A percentile compares a stretch with the other conserved stretches of the same genome.
These are phyloP conservation scores for Drosophila asahinai DNA, from an alignment of 1,140 invertebrate genomes.

Conservation along the genomic window DNA sequence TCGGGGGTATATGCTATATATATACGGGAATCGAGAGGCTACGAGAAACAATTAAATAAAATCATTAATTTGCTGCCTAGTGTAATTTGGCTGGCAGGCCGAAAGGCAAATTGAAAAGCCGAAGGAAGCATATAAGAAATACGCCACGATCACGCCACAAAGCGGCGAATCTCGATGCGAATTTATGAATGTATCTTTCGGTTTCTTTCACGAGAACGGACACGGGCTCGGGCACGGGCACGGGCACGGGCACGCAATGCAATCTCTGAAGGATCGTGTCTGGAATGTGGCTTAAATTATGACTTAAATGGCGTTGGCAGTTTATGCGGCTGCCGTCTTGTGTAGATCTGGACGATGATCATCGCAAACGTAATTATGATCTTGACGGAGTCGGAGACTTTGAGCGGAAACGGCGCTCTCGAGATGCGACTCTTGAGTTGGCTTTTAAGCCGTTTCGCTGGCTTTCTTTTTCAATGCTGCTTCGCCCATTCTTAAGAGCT, in stretches of 20 bases:
- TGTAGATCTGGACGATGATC: slow-evolving; percentile 34
- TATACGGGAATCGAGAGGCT: neutral
- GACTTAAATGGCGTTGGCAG: slow-evolving; percentile 83
- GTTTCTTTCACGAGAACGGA: slow-evolving; percentile 52
- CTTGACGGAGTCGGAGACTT: slow-evolving; percentile 7
- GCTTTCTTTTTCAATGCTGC: slow-evolving; percentile 74
- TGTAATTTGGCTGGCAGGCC: slow-evolving; percentile 20
- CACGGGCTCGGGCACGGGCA: slow-evolving; percentile 47
- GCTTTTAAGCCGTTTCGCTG: slow-evolving; percentile 69
- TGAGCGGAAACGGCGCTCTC: slow-evolving; percentile 75
- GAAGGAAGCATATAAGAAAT: slow-evolving; percentile 39
- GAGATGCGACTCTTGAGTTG: slow-evolving; percentile 54
- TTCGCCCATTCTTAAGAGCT: slow-evolving; percentile 79
- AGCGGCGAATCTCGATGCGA: slow-evolving; percentile 42
- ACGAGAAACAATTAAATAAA: slow-evolving; percentile 29
- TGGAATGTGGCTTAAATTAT: slow-evolving; percentile 84
- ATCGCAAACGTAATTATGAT: slow-evolving; percentile 19
- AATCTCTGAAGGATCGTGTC: slow-evolving; percentile 81
- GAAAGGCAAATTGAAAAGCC: slow-evolving; percentile 63
- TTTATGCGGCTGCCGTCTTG: slow-evolving; percentile 77
- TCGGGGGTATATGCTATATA: neutral
- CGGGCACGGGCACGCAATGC: slow-evolving; percentile 59
- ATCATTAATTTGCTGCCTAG: slow-evolving; percentile 39
- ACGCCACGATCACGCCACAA: slow-evolving; percentile 47
- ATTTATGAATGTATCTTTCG: slow-evolving; percentile 77